Evolutionary conservation across 2,888 invertebrate genomes (phyloP).

Genomic region (Eulithis testata): DNA sequence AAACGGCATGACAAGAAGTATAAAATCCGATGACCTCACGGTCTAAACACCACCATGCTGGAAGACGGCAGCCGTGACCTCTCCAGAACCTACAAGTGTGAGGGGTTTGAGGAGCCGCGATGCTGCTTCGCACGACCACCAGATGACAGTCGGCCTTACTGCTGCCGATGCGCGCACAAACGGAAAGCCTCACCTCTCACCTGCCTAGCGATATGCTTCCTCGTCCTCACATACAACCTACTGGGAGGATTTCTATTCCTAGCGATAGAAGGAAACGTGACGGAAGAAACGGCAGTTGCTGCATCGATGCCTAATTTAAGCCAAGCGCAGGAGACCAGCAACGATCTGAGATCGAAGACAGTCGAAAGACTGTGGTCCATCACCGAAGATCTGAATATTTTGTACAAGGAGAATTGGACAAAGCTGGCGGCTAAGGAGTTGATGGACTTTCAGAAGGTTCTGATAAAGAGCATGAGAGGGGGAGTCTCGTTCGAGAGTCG

Average conservation of each 20-base stretch:
- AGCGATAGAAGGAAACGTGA: slow-evolving; percentile 89
- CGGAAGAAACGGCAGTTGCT: slow-evolving; percentile 86
- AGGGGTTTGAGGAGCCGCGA: slow-evolving; percentile 26
- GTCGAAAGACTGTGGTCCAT: slow-evolving; percentile 94
- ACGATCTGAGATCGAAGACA: slow-evolving; percentile 87
- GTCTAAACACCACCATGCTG: slow-evolving; percentile 34
- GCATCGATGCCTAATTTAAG: slow-evolving; percentile 87
- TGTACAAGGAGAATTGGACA: slow-evolving; percentile 97
- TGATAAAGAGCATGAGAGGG: slow-evolving; percentile 77
- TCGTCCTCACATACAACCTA: slow-evolving; percentile 96
- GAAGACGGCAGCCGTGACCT: slow-evolving; percentile 40
- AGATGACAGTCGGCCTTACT: slow-evolving; percentile 42
- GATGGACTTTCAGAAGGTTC: slow-evolving; percentile 90
- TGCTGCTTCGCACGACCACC: slow-evolving; percentile 30
- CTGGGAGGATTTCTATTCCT: slow-evolving; percentile 96
- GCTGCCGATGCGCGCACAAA: slow-evolving; percentile 79
- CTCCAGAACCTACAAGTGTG: slow-evolving; percentile 24
- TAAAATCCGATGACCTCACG: slow-evolving; percentile 31
- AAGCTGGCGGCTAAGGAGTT: slow-evolving; percentile 94
- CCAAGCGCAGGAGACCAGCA: slow-evolving; percentile 77
- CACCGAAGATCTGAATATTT: slow-evolving; percentile 93
- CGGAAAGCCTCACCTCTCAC: slow-evolving; percentile 87
- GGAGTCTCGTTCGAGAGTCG: slow-evolving; percentile 68
- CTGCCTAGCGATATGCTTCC: slow-evolving; percentile 91
- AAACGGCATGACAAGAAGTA: slow-evolving; percentile 35